These are phyloP conservation scores for Psilopsiagon aurifrons DNA, from an alignment of 2,113 vertebrate genomes.

Conservation along the genomic window DNA sequence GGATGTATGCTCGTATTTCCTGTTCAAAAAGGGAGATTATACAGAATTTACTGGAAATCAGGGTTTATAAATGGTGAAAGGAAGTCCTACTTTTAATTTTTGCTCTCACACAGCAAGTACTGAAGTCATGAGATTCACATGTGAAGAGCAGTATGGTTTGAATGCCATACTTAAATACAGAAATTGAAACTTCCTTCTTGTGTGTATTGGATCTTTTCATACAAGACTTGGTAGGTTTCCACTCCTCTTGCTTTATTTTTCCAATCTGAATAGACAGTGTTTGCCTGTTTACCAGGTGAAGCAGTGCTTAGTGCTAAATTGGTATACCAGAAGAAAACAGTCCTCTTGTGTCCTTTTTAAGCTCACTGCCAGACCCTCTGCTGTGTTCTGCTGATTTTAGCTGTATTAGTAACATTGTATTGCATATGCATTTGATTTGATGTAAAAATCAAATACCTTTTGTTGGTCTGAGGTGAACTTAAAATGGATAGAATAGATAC, in stretches of 20 bases:
- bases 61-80: neutral
- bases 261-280: neutral
- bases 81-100: neutral
- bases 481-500: neutral
- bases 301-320: neutral
- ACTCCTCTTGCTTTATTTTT: neutral
- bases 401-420: neutral
- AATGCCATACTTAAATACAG: neutral
- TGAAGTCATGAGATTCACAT: fast-evolving
- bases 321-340: neutral
- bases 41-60: neutral
- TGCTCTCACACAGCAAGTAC: neutral
- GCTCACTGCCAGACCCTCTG: neutral
- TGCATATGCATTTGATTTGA: neutral
- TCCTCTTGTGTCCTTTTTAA: neutral
- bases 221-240: neutral
- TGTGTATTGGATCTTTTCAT: neutral
- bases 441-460: fast-evolving
- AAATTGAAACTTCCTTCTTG: neutral
- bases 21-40: neutral
- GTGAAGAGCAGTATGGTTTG: neutral
- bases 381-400: neutral
- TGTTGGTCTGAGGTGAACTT: neutral
- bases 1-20: fast-evolving
- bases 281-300: neutral